Conservation (phyloP, 2,888 invertebrate genomes). For the Ennomos fuscantarius region DNA sequence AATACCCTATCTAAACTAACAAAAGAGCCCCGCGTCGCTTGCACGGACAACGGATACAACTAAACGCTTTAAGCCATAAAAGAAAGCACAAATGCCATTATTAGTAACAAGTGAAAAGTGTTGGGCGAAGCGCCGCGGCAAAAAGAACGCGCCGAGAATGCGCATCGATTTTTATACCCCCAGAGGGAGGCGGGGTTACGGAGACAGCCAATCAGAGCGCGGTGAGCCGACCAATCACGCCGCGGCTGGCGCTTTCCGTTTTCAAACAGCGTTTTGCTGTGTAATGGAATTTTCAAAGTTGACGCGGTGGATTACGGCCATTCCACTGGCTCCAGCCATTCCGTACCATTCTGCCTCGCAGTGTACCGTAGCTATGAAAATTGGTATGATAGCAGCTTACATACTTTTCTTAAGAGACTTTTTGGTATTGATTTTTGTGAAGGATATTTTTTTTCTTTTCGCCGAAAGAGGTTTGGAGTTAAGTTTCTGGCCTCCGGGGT, state of each 20-base stretch:
- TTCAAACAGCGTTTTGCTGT: conserved; percentile 58
- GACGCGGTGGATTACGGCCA: conserved; percentile 68
- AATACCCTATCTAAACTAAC: conserved; percentile 69
- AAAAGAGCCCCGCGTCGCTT: conserved; percentile 74
- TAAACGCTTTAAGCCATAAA: conserved; percentile 81
- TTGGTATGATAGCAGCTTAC: conserved; percentile 63
- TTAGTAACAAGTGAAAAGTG: conserved; percentile 78
- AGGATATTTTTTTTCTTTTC: conserved; percentile 28
- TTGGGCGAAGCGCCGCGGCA: conserved; percentile 69
- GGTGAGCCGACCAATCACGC: conserved; percentile 79
- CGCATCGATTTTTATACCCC: conserved; percentile 84
- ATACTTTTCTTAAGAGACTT: conserved; percentile 41
- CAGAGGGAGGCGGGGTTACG: conserved; percentile 74
- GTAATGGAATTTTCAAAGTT: conserved; percentile 83
- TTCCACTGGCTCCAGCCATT: conserved; percentile 48
- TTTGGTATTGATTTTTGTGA: conserved; percentile 25
- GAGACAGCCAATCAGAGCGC: conserved; percentile 76
- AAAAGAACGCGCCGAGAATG: conserved; percentile 67
- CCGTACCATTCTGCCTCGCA: conserved; percentile 16
- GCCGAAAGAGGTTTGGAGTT: conserved; percentile 35
- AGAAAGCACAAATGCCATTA: conserved; percentile 79
- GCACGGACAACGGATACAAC: conserved; percentile 77
- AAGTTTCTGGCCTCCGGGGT: conserved; percentile 30
- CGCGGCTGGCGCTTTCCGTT: conserved; percentile 69
- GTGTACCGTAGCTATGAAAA: conserved; percentile 55